These are phyloP conservation scores for Drosophila navojoa DNA, from an alignment of 1,140 invertebrate species.

Conservation along the genomic window DNA sequence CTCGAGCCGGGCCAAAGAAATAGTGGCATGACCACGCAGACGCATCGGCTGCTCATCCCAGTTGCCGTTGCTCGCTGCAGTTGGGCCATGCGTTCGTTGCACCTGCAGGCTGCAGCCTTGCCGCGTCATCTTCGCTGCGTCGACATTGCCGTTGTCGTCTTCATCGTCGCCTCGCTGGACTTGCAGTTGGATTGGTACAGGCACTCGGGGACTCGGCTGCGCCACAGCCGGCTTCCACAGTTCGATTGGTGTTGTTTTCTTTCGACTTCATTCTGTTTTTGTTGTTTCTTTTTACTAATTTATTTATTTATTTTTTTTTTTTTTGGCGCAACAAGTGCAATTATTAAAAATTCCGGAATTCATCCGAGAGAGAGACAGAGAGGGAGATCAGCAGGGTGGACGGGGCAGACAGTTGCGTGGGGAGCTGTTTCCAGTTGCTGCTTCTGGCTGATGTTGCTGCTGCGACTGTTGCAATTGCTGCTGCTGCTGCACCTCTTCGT, in stretches of 20 bases:
- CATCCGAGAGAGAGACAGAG: slow-evolving; percentile 11
- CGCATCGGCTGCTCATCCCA: slow-evolving; percentile 63
- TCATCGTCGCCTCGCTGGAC: slow-evolving; percentile 69
- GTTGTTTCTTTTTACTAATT: slow-evolving; percentile 30
- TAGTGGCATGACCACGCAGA: slow-evolving; percentile 71
- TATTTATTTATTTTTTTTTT: slow-evolving; percentile 57
- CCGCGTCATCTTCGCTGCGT: slow-evolving; percentile 70
- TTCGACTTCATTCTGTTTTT: slow-evolving; percentile 30
- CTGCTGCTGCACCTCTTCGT: slow-evolving; percentile 48
- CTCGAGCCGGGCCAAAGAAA: neutral
- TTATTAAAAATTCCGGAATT: slow-evolving; percentile 82
- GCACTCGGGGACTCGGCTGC: slow-evolving; percentile 22
- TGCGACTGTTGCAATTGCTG: slow-evolving; percentile 4
- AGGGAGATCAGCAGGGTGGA: slow-evolving; percentile 11
- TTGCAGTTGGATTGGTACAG: slow-evolving; percentile 30
- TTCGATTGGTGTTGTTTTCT: slow-evolving; percentile 47
- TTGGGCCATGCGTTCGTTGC: slow-evolving; percentile 57
- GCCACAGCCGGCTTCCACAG: slow-evolving; percentile 65
- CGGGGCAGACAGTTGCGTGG: slow-evolving; percentile 60
- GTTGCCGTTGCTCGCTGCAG: slow-evolving; percentile 25
- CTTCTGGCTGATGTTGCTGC: slow-evolving; percentile 21
- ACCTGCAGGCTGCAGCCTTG: slow-evolving; percentile 80
- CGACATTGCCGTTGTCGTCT: slow-evolving; percentile 66
- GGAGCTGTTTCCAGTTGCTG: slow-evolving; percentile 71
- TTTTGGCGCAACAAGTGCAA: slow-evolving; percentile 80